Base-by-base conservation (phyloP, 2,113 vertebrate genomes). In the Cariama cristata region DNA sequence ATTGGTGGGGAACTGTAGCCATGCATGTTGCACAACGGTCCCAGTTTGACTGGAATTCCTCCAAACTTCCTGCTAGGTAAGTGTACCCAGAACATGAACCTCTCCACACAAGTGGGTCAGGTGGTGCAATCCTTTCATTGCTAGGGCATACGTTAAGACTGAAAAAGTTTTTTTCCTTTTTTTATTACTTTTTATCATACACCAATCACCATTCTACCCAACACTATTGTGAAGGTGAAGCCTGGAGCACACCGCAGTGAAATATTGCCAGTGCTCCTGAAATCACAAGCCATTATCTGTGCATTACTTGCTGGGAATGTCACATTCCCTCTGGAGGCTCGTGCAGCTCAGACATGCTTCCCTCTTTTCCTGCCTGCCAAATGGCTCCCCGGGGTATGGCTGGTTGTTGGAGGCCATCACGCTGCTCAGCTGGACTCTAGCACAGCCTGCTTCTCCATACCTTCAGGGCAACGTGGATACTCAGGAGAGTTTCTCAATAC, bases 41-140 rank as follows among this genome's bases (percentile, higher is more conserved):
- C 52, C 45, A 13, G 5, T 69, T 85, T 69, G 77, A 77, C 74
- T 91, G 83, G 86, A 93, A 86, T 86, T 86, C 45, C 77, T 96
- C 90, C 93, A 76, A 77, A 86, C 71, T 79, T 94, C 87, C 91
- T 89, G 82, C 79, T 87, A 97, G 92, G 95, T 96, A 76, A 97
- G 69, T 38, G 47, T 49, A 92, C 85, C 90, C 74, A 75, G 53
- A 88, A 83, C 22, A 82, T 1, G 6, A 85, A 82, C 67, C 77
- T 92, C 73, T 97, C 69, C 84, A 94, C 47, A 92, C 71, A 85
- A 85, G 80, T 49, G 75, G 73, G 40, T 93, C 93, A 94, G 81
- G 55, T 87, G 93, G 87, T 73, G 93, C 7, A 30, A 83, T 45
- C 40, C 13, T 64, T 86, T 92, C 30, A 49, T 60, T 33, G 11